These are phyloP conservation scores for Ceyx melanurus DNA, from an alignment of 2,113 vertebrate species.

Conservation along the genomic window DNA sequence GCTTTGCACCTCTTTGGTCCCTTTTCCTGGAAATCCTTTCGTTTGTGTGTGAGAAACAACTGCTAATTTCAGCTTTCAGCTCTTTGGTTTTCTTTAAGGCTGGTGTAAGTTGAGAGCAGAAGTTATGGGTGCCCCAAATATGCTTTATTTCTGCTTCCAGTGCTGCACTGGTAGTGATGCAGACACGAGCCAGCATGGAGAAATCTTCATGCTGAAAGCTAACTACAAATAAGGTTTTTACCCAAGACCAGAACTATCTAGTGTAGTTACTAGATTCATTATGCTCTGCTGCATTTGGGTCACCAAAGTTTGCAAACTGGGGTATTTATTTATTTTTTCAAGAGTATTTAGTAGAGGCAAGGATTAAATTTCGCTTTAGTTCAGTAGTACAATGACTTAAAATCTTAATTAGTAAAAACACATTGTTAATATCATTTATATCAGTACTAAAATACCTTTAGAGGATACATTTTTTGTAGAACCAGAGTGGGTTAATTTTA, in stretches of 20 bases:
- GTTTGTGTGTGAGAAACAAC: rapidly evolving
- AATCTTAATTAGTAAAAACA: background rate
- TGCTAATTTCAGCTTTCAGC: background rate
- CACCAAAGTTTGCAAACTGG: background rate
- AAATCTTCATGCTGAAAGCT: background rate
- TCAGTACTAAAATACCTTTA: background rate
- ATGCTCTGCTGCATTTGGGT: background rate
- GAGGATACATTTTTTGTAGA: background rate
- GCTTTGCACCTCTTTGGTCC: background rate
- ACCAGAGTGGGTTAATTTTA: background rate
- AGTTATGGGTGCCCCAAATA: rapidly evolving
- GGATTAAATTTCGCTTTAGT: background rate
- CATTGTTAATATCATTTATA: background rate
- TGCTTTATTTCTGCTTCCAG: background rate
- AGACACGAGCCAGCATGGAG: background rate
- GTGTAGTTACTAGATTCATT: background rate
- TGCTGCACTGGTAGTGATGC: rapidly evolving
- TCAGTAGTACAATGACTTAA: background rate
- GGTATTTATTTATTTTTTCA: background rate
- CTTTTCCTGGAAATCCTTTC: background rate
- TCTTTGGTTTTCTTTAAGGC: background rate
- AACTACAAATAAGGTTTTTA: background rate
- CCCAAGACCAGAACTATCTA: too few relatives aligned
- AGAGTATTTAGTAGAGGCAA: background rate
- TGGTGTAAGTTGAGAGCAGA: background rate